phyloP scores from a whole-genome alignment of 1,140 invertebrate species.

The Oryctes rhinoceros region DNA sequence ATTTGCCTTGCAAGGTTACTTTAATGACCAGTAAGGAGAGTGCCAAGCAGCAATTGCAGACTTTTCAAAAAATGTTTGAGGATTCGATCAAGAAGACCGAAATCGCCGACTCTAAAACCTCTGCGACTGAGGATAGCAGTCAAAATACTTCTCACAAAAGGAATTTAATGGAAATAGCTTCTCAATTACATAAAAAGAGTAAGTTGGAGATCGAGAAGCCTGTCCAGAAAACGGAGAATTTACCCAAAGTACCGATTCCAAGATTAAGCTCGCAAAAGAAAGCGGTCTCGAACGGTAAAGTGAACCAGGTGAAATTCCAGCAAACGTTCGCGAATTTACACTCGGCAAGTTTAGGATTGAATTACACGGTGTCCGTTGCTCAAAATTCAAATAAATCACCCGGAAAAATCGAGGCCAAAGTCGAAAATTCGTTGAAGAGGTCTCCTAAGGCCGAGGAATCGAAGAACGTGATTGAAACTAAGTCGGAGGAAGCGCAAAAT shows the following conservation, averaged over 20 bases:
- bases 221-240: background rate
- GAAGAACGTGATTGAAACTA: background rate
- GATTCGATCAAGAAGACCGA: conserved; percentile 56
- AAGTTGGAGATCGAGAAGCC: conserved; percentile 52
- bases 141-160: conserved; percentile 43
- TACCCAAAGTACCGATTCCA: conserved; percentile 49
- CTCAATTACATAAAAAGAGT: conserved; percentile 55
- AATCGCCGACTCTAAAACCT: conserved; percentile 25
- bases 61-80: conserved; percentile 60
- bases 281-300: too few species aligned
- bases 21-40: conserved; percentile 40
- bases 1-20: background rate
- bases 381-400: conserved; percentile 40
- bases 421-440: background rate
- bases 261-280: conserved; percentile 44
- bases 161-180: conserved; percentile 57
- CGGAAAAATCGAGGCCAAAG: background rate
- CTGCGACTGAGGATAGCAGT: background rate
- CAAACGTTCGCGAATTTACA: conserved; percentile 52
- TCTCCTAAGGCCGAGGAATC: background rate
- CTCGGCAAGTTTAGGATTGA: conserved; percentile 56
- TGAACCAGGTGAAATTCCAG: conserved; percentile 41
- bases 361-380: conserved; percentile 58
- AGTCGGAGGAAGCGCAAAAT: background rate
- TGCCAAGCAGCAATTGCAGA: conserved; percentile 49